A percentile compares a stretch with the other conserved stretches of the same genome.
Evolutionary conservation across 2,797 vertebrate species (phyloP).

Genomic region (Enteromius anoplus): DNA sequence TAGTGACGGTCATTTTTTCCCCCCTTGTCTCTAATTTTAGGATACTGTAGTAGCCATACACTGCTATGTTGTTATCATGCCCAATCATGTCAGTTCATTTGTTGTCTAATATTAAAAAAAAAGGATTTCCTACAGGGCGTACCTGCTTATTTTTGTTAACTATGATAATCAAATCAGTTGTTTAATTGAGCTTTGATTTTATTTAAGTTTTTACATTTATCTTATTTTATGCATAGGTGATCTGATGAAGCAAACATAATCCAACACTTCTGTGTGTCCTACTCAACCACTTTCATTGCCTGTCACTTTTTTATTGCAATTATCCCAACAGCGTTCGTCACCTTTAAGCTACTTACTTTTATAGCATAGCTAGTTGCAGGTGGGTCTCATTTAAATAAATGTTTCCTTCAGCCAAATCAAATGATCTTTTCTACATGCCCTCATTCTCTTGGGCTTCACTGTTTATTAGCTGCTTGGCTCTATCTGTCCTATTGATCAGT

Average conservation of each 20-base stretch:
- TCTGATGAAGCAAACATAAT: neutral
- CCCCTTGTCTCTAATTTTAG: neutral
- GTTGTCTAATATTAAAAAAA: neutral
- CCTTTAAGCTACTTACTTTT: constrained; percentile 6
- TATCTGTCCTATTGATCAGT: constrained; percentile 55
- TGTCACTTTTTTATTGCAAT: constrained; percentile 2
- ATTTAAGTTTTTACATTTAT: neutral
- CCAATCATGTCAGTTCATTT: neutral
- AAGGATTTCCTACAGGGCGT: neutral
- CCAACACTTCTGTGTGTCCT: neutral
- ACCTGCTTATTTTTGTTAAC: neutral
- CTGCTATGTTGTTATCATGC: neutral
- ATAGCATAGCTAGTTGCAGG: constrained; percentile 1
- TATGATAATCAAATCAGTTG: neutral
- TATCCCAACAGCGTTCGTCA: constrained; percentile 5
- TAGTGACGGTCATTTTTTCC: no score
- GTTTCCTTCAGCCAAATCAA: constrained; percentile 41
- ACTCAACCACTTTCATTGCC: neutral
- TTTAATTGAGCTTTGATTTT: neutral
- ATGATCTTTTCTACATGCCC: constrained; percentile 33
- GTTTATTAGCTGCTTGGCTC: constrained; percentile 45
- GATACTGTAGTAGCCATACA: neutral
- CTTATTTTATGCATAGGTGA: neutral
- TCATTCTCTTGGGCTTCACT: constrained; percentile 36
- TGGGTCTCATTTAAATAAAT: constrained; percentile 34